These are phyloP conservation scores for Leptinotarsa texana DNA, from an alignment of 1,140 invertebrate genomes.

Conservation along the genomic window DNA sequence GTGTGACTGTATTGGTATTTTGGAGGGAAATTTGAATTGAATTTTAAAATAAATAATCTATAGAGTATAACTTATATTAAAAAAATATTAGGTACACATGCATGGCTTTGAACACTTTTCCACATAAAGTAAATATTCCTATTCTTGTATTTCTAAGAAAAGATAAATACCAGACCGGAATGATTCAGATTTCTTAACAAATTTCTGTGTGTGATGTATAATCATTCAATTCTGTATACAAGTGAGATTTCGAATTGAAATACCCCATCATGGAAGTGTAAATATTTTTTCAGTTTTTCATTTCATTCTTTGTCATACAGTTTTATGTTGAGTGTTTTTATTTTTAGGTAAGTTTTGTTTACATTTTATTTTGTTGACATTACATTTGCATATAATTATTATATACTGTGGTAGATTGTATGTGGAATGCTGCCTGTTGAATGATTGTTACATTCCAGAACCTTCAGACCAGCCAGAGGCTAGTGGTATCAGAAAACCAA, in stretches of 20 bases:
- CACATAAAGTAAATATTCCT: background rate
- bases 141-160: background rate
- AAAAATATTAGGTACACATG: no score
- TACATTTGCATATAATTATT: conserved; percentile 33
- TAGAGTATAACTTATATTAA: no score
- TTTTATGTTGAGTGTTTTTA: conserved; percentile 23
- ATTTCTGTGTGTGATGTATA: background rate
- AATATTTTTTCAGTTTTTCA: conserved; percentile 14
- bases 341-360: conserved; percentile 34
- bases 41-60: no score
- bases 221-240: background rate
- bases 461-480: conserved; percentile 36
- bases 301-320: conserved; percentile 13
- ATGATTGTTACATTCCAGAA: conserved; percentile 51
- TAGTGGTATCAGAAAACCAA: conserved; percentile 45
- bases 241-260: no score
- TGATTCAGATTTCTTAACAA: no score
- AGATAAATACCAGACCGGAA: background rate
- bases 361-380: conserved; percentile 33
- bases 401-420: conserved; percentile 46
- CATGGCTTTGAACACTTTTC: no score
- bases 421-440: conserved; percentile 54
- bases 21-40: no score
- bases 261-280: background rate
- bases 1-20: no score